Evolutionary conservation across 2,888 invertebrate genomes (phyloP).

Genomic region (Cephus spinipes): DNA sequence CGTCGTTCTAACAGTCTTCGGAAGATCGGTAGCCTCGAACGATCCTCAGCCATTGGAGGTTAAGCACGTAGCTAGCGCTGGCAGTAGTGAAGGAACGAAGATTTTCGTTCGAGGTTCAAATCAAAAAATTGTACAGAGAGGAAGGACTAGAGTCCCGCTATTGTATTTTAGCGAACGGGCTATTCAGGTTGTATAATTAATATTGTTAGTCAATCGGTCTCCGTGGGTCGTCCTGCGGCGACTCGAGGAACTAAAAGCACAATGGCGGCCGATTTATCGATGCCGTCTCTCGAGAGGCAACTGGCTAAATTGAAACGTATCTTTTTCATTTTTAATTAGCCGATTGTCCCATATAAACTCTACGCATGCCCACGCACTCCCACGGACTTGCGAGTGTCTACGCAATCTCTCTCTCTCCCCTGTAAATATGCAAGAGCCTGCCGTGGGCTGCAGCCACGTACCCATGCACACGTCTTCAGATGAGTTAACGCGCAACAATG

Average conservation of each 20-base stretch:
- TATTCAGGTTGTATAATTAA: neutral
- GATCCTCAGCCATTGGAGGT: neutral
- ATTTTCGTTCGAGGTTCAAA: neutral
- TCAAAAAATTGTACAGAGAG: too few species aligned
- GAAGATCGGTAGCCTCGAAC: neutral
- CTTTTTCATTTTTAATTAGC: neutral
- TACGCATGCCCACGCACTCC: constrained; percentile 37
- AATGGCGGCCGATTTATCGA: neutral
- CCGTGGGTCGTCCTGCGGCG: neutral
- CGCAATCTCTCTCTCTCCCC: constrained; percentile 24
- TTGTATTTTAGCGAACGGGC: too few species aligned
- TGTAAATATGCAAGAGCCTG: constrained; percentile 20
- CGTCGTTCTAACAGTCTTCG: neutral
- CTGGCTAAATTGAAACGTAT: neutral
- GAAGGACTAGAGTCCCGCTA: too few species aligned
- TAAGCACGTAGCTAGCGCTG: neutral
- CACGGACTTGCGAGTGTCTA: constrained; percentile 32
- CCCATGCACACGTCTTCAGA: neutral
- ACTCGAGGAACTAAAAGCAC: neutral
- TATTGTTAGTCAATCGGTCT: neutral
- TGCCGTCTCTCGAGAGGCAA: neutral
- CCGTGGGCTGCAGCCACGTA: neutral
- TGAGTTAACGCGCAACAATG: too few species aligned
- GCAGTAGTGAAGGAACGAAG: neutral
- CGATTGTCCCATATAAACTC: neutral